phyloP scores from a whole-genome alignment of 2,888 invertebrate species.

The Philereme vetulata region DNA sequence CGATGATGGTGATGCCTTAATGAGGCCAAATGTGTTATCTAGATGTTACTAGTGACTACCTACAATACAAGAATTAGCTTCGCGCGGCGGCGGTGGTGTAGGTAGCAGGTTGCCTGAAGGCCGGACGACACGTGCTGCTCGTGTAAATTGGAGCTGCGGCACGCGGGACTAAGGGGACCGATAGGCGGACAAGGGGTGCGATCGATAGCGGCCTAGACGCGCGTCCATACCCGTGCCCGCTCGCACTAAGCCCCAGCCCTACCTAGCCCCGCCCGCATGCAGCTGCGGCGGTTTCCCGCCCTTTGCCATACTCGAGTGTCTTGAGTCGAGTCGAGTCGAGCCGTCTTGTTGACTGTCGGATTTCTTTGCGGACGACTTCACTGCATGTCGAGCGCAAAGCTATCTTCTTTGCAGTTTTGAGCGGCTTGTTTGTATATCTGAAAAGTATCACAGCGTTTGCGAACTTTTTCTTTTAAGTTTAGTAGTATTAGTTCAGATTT shows the following conservation, averaged over 20 bases:
- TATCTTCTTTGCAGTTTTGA: conserved; percentile 24
- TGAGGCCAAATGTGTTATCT: conserved; percentile 24
- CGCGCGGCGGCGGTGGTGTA: conserved; percentile 22
- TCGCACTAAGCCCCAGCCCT: conserved; percentile 41
- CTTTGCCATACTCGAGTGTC: conserved; percentile 37
- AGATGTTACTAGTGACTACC: conserved; percentile 2
- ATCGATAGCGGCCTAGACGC: conserved; percentile 50
- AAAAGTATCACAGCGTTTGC: conserved; percentile 2
- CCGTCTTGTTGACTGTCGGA: conserved; percentile 29
- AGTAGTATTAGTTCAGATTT: too few species aligned
- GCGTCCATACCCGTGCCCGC: conserved; percentile 50
- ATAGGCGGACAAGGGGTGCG: conserved; percentile 51
- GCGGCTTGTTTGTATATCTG: conserved; percentile 20
- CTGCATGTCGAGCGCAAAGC: conserved; percentile 22
- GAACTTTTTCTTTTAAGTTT: too few species aligned
- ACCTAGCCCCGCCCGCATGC: conserved; percentile 42
- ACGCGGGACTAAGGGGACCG: conserved; percentile 43
- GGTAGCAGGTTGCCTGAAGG: conserved; percentile 56
- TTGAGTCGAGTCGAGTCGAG: conserved; percentile 12
- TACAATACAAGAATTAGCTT: conserved; percentile 42
- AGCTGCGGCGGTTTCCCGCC: conserved; percentile 39
- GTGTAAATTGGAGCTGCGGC: conserved; percentile 55
- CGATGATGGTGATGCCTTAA: conserved; percentile 26
- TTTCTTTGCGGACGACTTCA: conserved; percentile 30
- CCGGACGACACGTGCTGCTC: conserved; percentile 62